Conservation (phyloP, 2,888 invertebrate genomes). For the Mythimna vitellina region DNA sequence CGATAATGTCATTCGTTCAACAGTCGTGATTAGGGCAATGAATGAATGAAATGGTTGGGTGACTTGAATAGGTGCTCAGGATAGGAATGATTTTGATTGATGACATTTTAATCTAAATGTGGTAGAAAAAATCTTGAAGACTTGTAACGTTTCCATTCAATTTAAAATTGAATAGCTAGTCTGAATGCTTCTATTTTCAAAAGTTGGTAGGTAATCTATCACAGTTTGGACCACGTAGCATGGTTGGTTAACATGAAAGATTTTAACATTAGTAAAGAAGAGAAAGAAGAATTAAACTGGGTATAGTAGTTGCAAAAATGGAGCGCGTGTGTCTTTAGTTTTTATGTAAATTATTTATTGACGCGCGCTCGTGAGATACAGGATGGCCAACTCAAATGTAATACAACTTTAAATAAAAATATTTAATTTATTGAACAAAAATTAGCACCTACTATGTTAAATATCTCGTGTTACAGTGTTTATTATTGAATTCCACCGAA, state of each 20-base stretch:
- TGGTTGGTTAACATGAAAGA: not conserved
- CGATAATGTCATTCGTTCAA: slow-evolving; percentile 61
- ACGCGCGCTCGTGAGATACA: not conserved
- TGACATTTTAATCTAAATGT: slow-evolving; percentile 46
- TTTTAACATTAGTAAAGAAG: not conserved
- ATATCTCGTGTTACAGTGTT: too few species aligned
- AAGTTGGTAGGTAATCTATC: slow-evolving; percentile 22
- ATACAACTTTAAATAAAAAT: too few species aligned
- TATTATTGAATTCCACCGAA: too few species aligned
- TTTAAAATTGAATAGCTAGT: slow-evolving; percentile 21
- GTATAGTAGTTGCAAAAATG: not conserved
- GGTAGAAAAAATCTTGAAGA: slow-evolving; percentile 17
- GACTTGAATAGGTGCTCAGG: slow-evolving; percentile 45
- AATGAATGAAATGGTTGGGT: slow-evolving; percentile 40
- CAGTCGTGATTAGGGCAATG: slow-evolving; percentile 45
- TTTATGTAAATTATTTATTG: not conserved
- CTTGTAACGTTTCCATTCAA: slow-evolving; percentile 45
- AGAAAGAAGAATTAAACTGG: not conserved
- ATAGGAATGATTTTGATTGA: slow-evolving; percentile 51
- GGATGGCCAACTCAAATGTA: too few species aligned
- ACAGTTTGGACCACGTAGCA: not conserved
- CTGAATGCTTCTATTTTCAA: slow-evolving; percentile 13
- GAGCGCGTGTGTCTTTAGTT: not conserved
- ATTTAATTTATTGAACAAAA: too few species aligned
- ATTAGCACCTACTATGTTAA: too few species aligned